phyloP scores from a whole-genome alignment of 2,113 vertebrate species.

The Polypterus bichir region DNA sequence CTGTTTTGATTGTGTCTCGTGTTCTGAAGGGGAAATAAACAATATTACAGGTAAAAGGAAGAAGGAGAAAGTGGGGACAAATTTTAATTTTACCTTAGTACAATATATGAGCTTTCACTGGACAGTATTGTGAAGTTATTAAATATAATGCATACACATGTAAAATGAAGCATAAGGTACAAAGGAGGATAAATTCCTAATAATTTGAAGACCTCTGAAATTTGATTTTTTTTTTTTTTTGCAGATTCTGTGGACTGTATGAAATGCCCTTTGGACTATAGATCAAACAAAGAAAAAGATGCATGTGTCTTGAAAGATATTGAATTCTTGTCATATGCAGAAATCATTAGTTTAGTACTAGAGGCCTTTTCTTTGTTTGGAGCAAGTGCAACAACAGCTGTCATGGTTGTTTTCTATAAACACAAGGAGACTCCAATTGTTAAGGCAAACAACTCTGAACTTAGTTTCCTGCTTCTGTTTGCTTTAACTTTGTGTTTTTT shows the following conservation, averaged over 20 bases:
- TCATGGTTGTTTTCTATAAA: too few relatives aligned
- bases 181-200: background rate
- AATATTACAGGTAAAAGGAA: background rate
- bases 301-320: background rate
- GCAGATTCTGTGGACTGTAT: too few relatives aligned
- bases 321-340: background rate
- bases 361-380: background rate
- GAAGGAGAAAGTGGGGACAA: background rate
- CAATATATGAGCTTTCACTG: background rate
- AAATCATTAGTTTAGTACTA: background rate
- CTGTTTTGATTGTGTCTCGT: too few relatives aligned
- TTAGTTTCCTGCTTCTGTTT: conserved; percentile 1
- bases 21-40: too few relatives aligned
- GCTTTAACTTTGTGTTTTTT: background rate
- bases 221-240: background rate
- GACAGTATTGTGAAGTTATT: too few relatives aligned
- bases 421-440: too few relatives aligned
- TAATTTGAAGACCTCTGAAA: background rate
- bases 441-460: too few relatives aligned
- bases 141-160: too few relatives aligned
- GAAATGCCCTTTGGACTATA: background rate
- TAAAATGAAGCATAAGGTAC: background rate
- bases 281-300: background rate
- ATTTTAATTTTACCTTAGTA: background rate
- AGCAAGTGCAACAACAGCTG: background rate